Conservation (phyloP, 2,888 invertebrate genomes). For the Leuctra nigra region DNA sequence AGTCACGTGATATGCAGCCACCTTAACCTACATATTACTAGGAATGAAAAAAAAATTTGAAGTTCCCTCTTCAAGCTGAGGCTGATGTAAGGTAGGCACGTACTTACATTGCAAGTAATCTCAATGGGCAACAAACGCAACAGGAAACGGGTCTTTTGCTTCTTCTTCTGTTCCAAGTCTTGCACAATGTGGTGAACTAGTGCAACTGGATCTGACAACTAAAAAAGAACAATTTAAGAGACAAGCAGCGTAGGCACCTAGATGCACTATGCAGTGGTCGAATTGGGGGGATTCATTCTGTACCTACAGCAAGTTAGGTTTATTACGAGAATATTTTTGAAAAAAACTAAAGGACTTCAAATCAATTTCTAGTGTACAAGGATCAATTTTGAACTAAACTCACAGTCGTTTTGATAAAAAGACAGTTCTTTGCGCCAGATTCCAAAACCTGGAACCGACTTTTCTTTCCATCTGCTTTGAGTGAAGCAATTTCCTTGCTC, state of each 20-base stretch:
- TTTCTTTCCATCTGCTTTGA: constrained; percentile 31
- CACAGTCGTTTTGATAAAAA: constrained; percentile 74
- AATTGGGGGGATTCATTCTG: background rate
- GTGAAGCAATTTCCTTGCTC: constrained; percentile 31
- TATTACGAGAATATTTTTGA: background rate
- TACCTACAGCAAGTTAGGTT: background rate
- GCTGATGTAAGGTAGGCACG: background rate
- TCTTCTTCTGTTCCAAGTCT: constrained; percentile 60
- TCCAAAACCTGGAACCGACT: constrained; percentile 58
- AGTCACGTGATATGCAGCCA: no score
- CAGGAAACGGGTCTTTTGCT: constrained; percentile 67
- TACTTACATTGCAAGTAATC: constrained; percentile 59
- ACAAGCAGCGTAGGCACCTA: no score
- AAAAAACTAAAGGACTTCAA: background rate
- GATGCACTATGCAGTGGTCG: no score
- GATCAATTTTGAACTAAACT: constrained; percentile 25
- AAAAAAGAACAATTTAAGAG: constrained; percentile 16
- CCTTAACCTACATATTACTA: no score
- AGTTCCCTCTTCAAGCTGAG: background rate
- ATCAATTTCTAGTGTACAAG: background rate
- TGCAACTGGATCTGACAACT: constrained; percentile 63
- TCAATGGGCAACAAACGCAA: constrained; percentile 76
- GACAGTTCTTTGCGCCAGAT: constrained; percentile 74
- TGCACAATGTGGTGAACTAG: constrained; percentile 64
- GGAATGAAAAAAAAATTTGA: constrained; percentile 13